A percentile compares a stretch with the other conserved stretches of the same genome.
Evolutionary conservation across 1,140 invertebrate species (phyloP).

Genomic region (Panagrolaimus sp.): DNA sequence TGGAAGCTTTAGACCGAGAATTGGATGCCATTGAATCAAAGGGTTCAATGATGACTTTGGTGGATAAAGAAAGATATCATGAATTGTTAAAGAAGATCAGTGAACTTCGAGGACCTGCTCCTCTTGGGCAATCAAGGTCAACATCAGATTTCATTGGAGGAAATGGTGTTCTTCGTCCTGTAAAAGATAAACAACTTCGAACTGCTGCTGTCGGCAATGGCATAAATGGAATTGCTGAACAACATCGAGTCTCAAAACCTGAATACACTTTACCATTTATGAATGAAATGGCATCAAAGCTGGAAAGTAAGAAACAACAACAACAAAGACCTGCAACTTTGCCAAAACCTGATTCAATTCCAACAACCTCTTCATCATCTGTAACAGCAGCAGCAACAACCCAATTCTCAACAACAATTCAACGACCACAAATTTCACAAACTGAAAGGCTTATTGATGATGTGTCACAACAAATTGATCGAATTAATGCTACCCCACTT

Average conservation of each 20-base stretch:
- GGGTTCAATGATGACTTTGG: background rate
- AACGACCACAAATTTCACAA: no score
- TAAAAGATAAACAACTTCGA: no score
- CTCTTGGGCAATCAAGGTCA: background rate
- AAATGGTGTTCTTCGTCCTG: no score
- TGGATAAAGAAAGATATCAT: slow-evolving; percentile 2
- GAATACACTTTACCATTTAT: slow-evolving; percentile 6
- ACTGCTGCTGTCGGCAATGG: no score
- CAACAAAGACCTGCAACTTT: no score
- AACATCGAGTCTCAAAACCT: background rate
- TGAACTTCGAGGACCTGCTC: background rate
- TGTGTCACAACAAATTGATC: background rate
- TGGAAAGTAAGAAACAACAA: slow-evolving; percentile 1
- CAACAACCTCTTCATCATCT: no score
- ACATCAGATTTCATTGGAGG: no score
- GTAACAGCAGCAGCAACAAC: background rate
- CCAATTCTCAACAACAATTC: background rate
- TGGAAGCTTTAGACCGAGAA: background rate
- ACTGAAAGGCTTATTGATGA: slow-evolving; percentile 9
- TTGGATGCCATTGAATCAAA: slow-evolving; percentile 14
- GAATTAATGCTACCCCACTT: background rate
- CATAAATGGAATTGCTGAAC: background rate
- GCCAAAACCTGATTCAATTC: no score
- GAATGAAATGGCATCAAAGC: slow-evolving; percentile 13
- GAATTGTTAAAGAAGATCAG: background rate